Evolutionary conservation across 2,888 invertebrate genomes (phyloP).

Genomic region (Herminia tarsipennalis): DNA sequence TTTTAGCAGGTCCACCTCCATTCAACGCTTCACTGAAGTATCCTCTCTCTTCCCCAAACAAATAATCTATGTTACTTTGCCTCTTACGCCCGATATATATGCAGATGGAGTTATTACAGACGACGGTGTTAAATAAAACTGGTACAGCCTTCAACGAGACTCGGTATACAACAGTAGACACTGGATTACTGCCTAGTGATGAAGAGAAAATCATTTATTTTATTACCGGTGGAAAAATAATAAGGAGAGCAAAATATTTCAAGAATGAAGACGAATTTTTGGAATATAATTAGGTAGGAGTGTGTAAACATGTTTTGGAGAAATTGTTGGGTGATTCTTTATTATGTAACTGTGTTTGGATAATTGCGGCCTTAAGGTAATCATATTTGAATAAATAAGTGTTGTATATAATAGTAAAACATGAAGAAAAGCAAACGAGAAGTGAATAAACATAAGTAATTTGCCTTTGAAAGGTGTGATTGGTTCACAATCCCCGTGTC

Average conservation of each 20-base stretch:
- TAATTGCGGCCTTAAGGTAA: too few species aligned
- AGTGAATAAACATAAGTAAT: too few species aligned
- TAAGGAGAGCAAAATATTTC: constrained; percentile 48
- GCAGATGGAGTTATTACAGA: constrained; percentile 71
- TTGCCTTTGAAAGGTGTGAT: too few species aligned
- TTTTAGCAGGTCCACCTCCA: neutral
- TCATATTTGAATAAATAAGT: too few species aligned
- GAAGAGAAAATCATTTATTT: constrained; percentile 75
- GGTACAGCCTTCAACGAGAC: constrained; percentile 40
- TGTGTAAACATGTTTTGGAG: constrained; percentile 20
- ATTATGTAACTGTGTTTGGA: too few species aligned
- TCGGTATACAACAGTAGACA: constrained; percentile 8
- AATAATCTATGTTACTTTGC: constrained; percentile 39
- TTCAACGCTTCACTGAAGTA: constrained; percentile 1
- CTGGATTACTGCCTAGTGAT: constrained; percentile 61
- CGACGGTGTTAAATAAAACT: constrained; percentile 68
- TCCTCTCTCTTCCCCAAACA: constrained; percentile 29
- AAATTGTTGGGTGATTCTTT: constrained; percentile 1
- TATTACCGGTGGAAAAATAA: constrained; percentile 70
- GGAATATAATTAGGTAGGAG: constrained; percentile 55
- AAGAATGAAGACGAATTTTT: constrained; percentile 42
- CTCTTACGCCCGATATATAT: constrained; percentile 63
- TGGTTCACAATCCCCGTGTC: too few species aligned
- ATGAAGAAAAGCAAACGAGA: too few species aligned
- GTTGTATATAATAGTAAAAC: too few species aligned